Evolutionary conservation across 2,888 invertebrate genomes (phyloP), one percentile per base, ranked within the genome.

Genomic region (Tromatobia lineatoria): DNA sequence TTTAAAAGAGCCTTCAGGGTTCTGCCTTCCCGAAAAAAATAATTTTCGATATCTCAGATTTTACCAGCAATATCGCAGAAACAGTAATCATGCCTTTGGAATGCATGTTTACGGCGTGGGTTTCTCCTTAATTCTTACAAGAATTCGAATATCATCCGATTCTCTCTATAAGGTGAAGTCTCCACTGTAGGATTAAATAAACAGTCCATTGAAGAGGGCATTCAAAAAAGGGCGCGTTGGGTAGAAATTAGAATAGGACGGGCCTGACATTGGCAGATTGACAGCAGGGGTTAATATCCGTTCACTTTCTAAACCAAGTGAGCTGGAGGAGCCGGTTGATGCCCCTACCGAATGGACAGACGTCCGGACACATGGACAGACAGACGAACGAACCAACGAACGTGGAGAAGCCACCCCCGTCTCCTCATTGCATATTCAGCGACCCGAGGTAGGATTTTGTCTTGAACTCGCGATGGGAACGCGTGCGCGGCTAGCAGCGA

Each of bases 361-460:
- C 85, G 86, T 83, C 88, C 86, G 85, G 86, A 86, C 85, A 85
- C 77, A 82, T 78, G 86, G 82, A 86, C 78, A 42, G 73, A 18
- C 23, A 64, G 66, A 54, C 45, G 64, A 61, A 76, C 47, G 34
- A 50, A 71, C 47, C 67, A 54, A 73, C 38, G 80, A 80, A 74
- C 69, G 69, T 25, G 50, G 47, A 71, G 78, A 77, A 85, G 89
- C 89, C 87, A 88, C 88, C 89, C 81, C 79, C 80, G 82, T 61
- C 69, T 75, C 87, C 90, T 93, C 92, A 91, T 93, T 93, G 93
- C 90, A 92, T 93, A 93, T 93, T 93, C 93, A 92, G 89, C 88
- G 88, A 87, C 78, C 85, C 80, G 80, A 86, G 87, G 85, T 66
- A 89, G 89, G 90, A 90, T 91, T 92, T 90, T 88, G 91, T 91